Conservation (phyloP, 2,888 invertebrate genomes). For the Tetragonula carbonaria region DNA sequence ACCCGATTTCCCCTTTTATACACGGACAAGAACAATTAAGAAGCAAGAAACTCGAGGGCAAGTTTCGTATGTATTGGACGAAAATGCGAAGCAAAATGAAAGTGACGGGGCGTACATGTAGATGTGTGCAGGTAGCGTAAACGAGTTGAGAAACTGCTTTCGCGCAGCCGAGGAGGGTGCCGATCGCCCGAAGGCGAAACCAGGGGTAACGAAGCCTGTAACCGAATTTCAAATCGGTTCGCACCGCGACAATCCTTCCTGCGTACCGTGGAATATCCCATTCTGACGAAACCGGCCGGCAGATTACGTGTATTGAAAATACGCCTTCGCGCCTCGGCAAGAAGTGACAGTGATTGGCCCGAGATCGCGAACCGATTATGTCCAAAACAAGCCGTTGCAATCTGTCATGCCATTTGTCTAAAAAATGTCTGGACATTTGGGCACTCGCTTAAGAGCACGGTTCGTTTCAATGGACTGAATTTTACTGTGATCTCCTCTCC, state of each 20-base stretch:
- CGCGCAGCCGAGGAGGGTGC: constrained; percentile 5
- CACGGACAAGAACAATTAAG: not conserved
- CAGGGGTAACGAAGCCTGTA: constrained; percentile 74
- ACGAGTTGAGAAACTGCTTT: constrained; percentile 66
- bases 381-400: not conserved
- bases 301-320: constrained; percentile 61
- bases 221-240: constrained; percentile 72
- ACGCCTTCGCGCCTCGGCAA: constrained; percentile 14
- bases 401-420: not conserved
- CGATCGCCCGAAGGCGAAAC: constrained; percentile 66
- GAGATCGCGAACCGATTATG: constrained; percentile 1
- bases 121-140: constrained; percentile 55
- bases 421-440: no score
- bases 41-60: not conserved
- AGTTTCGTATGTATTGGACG: not conserved
- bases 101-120: constrained; percentile 22
- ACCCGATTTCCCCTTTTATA: not conserved
- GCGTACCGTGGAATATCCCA: constrained; percentile 46
- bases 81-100: constrained; percentile 28
- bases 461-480: no score
- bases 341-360: constrained; percentile 58
- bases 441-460: constrained; percentile 13
- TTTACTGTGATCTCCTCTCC: no score
- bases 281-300: constrained; percentile 55
- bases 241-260: constrained; percentile 63